phyloP scores from a whole-genome alignment of 2,113 vertebrate species.

The Hiodon tergisus region DNA sequence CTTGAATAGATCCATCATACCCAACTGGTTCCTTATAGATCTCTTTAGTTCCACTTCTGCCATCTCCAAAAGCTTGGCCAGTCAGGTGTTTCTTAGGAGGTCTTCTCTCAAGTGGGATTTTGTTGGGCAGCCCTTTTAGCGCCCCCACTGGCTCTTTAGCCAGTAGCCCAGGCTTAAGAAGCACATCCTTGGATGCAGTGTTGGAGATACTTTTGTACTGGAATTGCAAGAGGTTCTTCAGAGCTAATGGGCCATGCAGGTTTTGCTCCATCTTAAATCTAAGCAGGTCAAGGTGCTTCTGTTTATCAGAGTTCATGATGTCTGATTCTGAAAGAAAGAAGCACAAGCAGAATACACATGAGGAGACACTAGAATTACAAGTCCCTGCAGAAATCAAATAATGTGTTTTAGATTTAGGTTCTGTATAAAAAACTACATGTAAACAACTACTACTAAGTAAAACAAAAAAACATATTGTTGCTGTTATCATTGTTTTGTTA shows the following conservation, averaged over 20 bases:
- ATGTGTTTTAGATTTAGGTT: too few species aligned
- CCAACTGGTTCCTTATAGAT: background rate
- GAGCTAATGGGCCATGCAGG: slow-evolving; percentile 18
- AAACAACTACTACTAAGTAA: too few species aligned
- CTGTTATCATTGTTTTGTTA: too few species aligned
- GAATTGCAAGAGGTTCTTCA: slow-evolving; percentile 31
- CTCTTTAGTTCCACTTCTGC: background rate
- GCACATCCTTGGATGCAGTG: slow-evolving; percentile 27
- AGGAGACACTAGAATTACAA: background rate
- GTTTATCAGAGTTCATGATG: slow-evolving; percentile 40
- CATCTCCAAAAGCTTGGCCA: slow-evolving; percentile 13
- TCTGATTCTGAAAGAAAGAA: slow-evolving; percentile 42
- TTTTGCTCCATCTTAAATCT: slow-evolving; percentile 15
- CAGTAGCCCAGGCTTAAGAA: slow-evolving; percentile 18
- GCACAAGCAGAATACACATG: slow-evolving; percentile 5
- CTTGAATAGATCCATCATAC: background rate
- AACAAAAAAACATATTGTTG: too few species aligned
- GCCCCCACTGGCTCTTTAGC: background rate
- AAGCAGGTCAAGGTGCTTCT: slow-evolving; percentile 19
- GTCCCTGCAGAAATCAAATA: background rate
- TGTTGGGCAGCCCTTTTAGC: too few species aligned
- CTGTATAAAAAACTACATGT: too few species aligned
- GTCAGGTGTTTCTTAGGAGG: slow-evolving; percentile 14
- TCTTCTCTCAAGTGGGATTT: background rate
- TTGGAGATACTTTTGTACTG: slow-evolving; percentile 21